Conservation (phyloP, 2,113 vertebrate genomes). For the Leuciscus idus region DNA sequence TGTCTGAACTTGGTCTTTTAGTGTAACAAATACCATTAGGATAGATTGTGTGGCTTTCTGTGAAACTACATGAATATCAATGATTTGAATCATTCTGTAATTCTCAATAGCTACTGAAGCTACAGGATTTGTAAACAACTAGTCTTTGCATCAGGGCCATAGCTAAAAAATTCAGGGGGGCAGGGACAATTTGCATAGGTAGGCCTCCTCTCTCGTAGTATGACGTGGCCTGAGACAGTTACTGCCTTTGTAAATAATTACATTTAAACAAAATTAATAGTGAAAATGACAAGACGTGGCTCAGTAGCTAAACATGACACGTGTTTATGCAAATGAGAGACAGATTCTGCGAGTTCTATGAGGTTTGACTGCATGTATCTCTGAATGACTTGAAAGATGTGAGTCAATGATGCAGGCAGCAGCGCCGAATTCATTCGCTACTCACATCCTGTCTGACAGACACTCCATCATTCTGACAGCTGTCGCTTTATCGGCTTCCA, state of each 20-base stretch:
- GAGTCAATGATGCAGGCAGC: constrained; percentile 38
- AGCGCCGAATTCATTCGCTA: constrained; percentile 29
- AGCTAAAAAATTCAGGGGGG: not conserved
- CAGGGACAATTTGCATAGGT: not conserved
- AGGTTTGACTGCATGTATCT: not conserved
- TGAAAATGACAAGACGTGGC: not conserved
- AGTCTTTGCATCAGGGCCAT: not conserved
- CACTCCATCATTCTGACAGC: constrained; percentile 40
- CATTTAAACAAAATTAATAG: not conserved
- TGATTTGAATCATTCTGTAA: not conserved
- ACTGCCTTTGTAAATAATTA: constrained; percentile 11
- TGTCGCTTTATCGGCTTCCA: constrained; percentile 30
- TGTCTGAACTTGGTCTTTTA: not conserved
- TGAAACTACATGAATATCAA: not conserved
- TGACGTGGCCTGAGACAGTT: not conserved
- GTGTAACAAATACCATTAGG: not conserved
- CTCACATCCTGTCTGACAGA: constrained; percentile 38
- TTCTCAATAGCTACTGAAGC: not conserved
- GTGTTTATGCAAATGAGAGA: constrained; percentile 4
- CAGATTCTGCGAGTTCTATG: not conserved
- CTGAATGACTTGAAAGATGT: constrained; percentile 35
- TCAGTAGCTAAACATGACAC: not conserved
- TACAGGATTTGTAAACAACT: not conserved
- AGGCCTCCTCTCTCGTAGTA: not conserved
- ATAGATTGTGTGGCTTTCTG: constrained; percentile 3